Conservation (phyloP, 2,888 invertebrate genomes). For the Lasiommata megera region DNA sequence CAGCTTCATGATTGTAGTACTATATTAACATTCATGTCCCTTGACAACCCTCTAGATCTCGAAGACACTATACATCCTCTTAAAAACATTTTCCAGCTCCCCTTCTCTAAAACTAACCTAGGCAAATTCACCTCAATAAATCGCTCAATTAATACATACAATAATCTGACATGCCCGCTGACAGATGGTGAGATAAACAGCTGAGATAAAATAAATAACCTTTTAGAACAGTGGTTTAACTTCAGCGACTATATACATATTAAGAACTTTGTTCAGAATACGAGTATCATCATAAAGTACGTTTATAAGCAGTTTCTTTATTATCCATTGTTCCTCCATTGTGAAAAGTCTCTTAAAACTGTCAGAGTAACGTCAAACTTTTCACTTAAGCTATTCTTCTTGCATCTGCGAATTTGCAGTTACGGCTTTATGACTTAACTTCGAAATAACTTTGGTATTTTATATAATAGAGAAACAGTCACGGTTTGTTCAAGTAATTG, state of each 20-base stretch:
- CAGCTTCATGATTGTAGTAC: too few relatives aligned
- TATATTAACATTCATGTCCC: too few relatives aligned
- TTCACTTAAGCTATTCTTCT: conserved; percentile 59
- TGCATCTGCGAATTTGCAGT: conserved; percentile 59
- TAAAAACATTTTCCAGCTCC: too few relatives aligned
- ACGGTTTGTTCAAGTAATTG: conserved; percentile 8
- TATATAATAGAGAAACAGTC: conserved; percentile 18
- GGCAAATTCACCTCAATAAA: too few relatives aligned
- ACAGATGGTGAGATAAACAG: too few relatives aligned
- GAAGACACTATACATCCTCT: too few relatives aligned
- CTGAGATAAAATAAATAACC: too few relatives aligned
- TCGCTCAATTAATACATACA: too few relatives aligned
- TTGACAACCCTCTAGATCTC: too few relatives aligned
- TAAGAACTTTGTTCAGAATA: not conserved
- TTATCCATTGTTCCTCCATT: conserved; percentile 21
- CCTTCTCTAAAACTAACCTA: too few relatives aligned
- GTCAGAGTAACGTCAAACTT: conserved; percentile 59
- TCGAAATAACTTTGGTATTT: conserved; percentile 32
- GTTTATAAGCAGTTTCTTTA: conserved; percentile 6
- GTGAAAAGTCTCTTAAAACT: conserved; percentile 35
- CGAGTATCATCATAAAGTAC: conserved; percentile 1
- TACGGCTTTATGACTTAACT: conserved; percentile 53
- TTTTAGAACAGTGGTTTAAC: not conserved
- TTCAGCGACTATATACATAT: not conserved
- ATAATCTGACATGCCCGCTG: too few relatives aligned